Evolutionary conservation across 1,140 invertebrate genomes (phyloP).

Genomic region (Pseudomyrmex cubaensis): DNA sequence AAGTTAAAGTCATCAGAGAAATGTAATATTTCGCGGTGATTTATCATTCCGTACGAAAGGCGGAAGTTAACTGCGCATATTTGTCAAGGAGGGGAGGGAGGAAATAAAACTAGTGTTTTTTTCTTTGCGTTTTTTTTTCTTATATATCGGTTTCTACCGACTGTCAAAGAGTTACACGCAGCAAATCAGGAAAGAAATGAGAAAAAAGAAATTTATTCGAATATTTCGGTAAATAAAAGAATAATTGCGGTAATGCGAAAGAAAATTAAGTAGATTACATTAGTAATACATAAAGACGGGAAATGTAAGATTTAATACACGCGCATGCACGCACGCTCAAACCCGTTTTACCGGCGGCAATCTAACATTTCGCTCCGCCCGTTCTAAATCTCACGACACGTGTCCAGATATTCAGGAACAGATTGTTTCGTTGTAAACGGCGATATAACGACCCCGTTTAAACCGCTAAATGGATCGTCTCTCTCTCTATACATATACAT

Average conservation of each 20-base stretch:
- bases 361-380: slow-evolving; percentile 31
- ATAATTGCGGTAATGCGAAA: not conserved
- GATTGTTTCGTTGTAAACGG: slow-evolving; percentile 74
- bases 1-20: slow-evolving; percentile 29
- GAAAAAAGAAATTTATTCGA: too few species aligned
- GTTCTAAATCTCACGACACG: slow-evolving; percentile 61
- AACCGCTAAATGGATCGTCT: slow-evolving; percentile 75
- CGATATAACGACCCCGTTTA: slow-evolving; percentile 71
- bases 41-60: slow-evolving; percentile 8
- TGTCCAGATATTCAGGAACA: slow-evolving; percentile 59
- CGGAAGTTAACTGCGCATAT: not conserved
- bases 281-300: not conserved
- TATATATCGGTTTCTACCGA: not conserved
- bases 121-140: slow-evolving; percentile 3
- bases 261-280: slow-evolving; percentile 13
- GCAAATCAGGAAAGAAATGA: not conserved
- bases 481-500: slow-evolving; percentile 66
- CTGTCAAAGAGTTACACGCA: too few species aligned
- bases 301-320: slow-evolving; percentile 11
- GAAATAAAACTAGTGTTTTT: not conserved
- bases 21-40: slow-evolving; percentile 8
- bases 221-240: not conserved
- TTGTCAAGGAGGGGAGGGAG: not conserved
- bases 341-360: slow-evolving; percentile 36
- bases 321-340: slow-evolving; percentile 15